Conservation (phyloP, 2,888 invertebrate genomes). For the Hermodice carunculata region DNA sequence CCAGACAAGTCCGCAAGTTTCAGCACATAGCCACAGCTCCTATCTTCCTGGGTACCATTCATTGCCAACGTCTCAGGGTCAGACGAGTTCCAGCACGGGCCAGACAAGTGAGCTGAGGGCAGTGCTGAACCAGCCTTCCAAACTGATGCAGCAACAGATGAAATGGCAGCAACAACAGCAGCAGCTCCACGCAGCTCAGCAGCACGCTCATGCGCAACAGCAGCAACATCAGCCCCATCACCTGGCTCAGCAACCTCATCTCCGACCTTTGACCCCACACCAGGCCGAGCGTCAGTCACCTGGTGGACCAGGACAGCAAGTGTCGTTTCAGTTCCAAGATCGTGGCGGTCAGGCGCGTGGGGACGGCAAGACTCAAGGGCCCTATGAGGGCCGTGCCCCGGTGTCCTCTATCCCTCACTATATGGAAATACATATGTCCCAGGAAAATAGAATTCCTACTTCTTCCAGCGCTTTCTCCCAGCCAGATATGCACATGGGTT, state of each 20-base stretch:
- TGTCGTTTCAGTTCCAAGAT: conserved; percentile 40
- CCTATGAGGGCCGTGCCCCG: conserved; percentile 77
- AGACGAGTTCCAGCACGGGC: neutral
- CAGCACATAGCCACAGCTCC: neutral
- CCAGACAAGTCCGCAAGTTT: neutral
- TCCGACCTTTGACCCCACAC: conserved; percentile 17
- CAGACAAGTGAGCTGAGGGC: conserved; percentile 43
- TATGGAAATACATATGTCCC: neutral
- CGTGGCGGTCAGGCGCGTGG: conserved; percentile 72
- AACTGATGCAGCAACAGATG: neutral
- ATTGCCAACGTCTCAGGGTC: conserved; percentile 8
- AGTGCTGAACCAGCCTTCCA: conserved; percentile 38
- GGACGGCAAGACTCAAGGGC: conserved; percentile 68
- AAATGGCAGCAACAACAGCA: conserved; percentile 14
- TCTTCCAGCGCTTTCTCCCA: conserved; percentile 68
- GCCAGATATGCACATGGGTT: conserved; percentile 71
- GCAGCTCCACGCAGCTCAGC: conserved; percentile 37
- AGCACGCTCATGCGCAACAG: no score
- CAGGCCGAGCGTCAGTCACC: conserved; percentile 34
- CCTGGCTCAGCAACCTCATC: conserved; percentile 6
- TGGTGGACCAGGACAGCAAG: conserved; percentile 52
- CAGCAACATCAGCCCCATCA: conserved; percentile 45
- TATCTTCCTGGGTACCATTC: no score
- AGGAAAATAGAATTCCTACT: neutral
- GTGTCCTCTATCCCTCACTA: neutral